Evolutionary conservation across 2,888 invertebrate species (phyloP), one percentile per base, ranked within the genome.

Genomic region (Ophion ventricosus): DNA sequence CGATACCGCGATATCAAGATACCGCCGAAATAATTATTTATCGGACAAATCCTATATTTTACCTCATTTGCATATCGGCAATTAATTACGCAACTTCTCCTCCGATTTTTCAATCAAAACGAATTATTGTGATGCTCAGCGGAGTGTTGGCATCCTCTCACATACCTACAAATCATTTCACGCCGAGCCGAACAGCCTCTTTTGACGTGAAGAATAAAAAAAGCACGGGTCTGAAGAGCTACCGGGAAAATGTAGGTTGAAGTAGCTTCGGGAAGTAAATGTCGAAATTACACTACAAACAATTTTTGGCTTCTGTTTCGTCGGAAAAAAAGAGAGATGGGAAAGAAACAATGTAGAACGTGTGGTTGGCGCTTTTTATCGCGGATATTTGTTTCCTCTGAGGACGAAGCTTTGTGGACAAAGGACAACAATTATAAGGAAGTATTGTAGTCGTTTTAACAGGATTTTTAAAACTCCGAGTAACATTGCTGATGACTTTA

Each of bases 91-190:
- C 43, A 43, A 0, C 14, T 43, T 14, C 2, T 14, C 1, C 10
- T 43, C 43, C 43, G 14, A 43, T 11, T 43, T 2, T 43, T 10
- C 14, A 11, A 14, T 43, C 2, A 14, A 43, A 14, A 43, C 43
- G 43, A 43, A 43, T 43, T 11, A 2, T 43, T 14, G 1, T 78
- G 81, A 84, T 75, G 80, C 57, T 69, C 75, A 59, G 66, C 70
- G 40, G 40, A 66, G 81, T 72, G 73, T 72, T 82, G 75, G 59
- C 67, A n/a, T 61, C 49, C 63, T 73, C 23, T 29, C n/a, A 61
- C 59, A 10, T 61, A 43, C n/a, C 23, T 49, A 63, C 49, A 49
- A 63, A 43, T 35, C 63, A 54, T 63, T 74, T 63, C 26, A 20
- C 29, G 49, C 3, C 63, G 26, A 74, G 63, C 11, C 49, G 26